Evolutionary conservation across 2,888 invertebrate genomes (phyloP).

Genomic region (Cotesia congregata): DNA sequence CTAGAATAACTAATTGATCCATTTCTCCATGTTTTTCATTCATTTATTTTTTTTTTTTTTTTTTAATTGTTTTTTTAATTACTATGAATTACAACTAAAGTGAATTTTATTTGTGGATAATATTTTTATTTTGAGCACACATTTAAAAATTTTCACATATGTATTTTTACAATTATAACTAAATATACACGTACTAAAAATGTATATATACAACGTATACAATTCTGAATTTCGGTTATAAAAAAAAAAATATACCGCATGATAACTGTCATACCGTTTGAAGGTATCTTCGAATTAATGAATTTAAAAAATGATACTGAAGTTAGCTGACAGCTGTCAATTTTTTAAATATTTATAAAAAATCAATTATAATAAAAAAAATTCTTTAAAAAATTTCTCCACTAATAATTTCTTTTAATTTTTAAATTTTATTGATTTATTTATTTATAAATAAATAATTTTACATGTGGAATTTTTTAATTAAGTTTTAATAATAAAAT

Average conservation of each 20-base stretch:
- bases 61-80: not conserved
- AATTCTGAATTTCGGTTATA: not conserved
- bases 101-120: not conserved
- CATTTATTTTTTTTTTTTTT: constrained; percentile 33
- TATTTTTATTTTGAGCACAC: not conserved
- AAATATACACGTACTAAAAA: not conserved
- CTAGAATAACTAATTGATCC: constrained; percentile 82
- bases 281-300: not conserved
- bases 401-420: too few relatives aligned
- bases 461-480: too few relatives aligned
- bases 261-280: not conserved
- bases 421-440: too few relatives aligned
- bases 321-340: too few relatives aligned
- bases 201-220: not conserved
- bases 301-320: not conserved
- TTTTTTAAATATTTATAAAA: too few relatives aligned
- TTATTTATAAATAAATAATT: too few relatives aligned
- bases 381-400: too few relatives aligned
- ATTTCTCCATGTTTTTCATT: constrained; percentile 67
- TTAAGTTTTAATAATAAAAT: too few relatives aligned
- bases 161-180: not conserved
- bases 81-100: not conserved
- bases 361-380: too few relatives aligned
- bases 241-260: not conserved
- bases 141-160: not conserved